phyloP scores from a whole-genome alignment of 2,113 vertebrate genomes.

The Crotalus viridis region DNA sequence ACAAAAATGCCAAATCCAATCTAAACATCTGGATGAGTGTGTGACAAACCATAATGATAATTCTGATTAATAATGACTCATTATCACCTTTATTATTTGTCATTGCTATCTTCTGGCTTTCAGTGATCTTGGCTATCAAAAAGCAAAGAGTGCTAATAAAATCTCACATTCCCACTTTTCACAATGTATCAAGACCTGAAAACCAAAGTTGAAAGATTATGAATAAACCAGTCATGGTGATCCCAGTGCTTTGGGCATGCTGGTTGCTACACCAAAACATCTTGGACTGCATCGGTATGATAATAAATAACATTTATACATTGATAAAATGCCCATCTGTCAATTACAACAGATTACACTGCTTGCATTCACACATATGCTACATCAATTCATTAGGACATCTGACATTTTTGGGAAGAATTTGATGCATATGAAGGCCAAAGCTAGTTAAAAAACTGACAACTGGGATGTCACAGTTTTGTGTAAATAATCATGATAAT shows the following conservation, averaged over 20 bases:
- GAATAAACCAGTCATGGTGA: neutral
- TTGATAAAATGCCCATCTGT: neutral
- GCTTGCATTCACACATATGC: neutral
- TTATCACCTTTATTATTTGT: neutral
- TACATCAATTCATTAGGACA: neutral
- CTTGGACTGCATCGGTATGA: neutral
- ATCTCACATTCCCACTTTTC: neutral
- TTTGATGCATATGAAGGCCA: neutral
- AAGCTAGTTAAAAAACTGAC: neutral
- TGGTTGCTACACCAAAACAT: neutral
- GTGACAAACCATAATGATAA: neutral
- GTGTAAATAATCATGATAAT: neutral
- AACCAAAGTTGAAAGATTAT: neutral
- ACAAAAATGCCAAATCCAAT: neutral
- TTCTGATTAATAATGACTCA: neutral
- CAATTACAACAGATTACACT: neutral
- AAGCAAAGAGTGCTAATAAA: neutral
- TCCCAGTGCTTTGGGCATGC: neutral
- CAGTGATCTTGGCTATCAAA: neutral
- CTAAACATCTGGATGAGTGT: neutral
- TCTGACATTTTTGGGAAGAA: neutral
- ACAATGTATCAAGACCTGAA: neutral
- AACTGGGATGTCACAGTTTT: neutral
- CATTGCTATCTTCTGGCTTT: neutral
- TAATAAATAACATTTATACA: neutral